Evolutionary conservation across 2,113 vertebrate genomes (phyloP).

Genomic region (Hypomesus transpacificus): DNA sequence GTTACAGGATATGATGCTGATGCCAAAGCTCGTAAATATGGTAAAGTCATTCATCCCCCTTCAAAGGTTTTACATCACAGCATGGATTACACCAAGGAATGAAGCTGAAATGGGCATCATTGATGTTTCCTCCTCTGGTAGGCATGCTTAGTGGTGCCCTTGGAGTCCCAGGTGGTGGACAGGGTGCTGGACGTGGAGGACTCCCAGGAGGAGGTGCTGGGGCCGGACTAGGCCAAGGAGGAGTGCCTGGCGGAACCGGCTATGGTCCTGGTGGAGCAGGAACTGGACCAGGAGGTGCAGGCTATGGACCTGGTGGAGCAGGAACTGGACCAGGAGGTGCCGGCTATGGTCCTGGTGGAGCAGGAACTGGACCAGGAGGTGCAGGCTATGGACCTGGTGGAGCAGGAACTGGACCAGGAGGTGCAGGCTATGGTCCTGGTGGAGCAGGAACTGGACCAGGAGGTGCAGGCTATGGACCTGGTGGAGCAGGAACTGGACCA

Average conservation of each 20-base stretch:
- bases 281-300: slow-evolving; percentile 33
- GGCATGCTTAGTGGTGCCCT: slow-evolving; percentile 14
- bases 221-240: slow-evolving; percentile 25
- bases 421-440: background rate
- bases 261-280: slow-evolving; percentile 24
- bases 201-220: slow-evolving; percentile 45
- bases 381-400: slow-evolving; percentile 17
- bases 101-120: background rate
- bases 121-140: background rate
- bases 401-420: slow-evolving; percentile 4
- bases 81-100: background rate
- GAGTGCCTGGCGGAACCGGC: slow-evolving; percentile 3
- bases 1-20: slow-evolving; percentile 19
- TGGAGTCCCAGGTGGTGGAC: slow-evolving; percentile 4
- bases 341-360: slow-evolving; percentile 4
- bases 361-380: background rate
- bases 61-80: background rate
- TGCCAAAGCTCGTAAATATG: slow-evolving; percentile 25
- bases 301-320: background rate
- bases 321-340: background rate
- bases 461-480: no score
- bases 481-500: background rate
- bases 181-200: background rate
- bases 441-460: background rate
- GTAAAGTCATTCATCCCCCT: background rate